Evolutionary conservation across 1,140 invertebrate species (phyloP), one percentile per base, ranked within the genome.

Genomic region (Apis laboriosa): DNA sequence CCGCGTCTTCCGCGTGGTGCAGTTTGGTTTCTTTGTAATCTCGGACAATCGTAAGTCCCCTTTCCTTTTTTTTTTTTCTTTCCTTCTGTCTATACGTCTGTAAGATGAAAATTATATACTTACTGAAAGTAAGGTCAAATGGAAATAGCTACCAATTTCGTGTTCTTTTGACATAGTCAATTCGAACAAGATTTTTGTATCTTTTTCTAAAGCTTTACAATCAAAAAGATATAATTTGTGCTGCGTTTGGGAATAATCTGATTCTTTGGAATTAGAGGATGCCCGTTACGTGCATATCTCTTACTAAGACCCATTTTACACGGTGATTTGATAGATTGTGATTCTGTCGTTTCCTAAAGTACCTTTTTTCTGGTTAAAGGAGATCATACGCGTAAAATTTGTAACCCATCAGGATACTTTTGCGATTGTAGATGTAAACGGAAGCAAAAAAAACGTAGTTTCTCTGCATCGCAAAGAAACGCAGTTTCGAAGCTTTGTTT

Each of bases 1-100:
- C 34, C 55, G 53, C 11, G n/a, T 53, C 9, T 56, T 17, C 53
- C 53, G 72, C 15, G 15, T 19, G 12, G 79, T 80, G 71, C 68
- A 28, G 21, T 80, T 51, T 21, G 53, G 13, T 61, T 61, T 55
- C 24, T 43, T 68, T 43, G 73, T 9, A 0, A 7, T 43, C 28
- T 12, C 15, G 74, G 21, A 73, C 43, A 19, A 77, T 9, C n/a
- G 64, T 77, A 67, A 77, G 80, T 81, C 72, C 80, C 80, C 73
- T 81, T 56, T 13, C 28, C n/a, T 2, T 12, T 13, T 60, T 81
- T 2, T 12, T 13, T 60, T 81, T 67, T 53, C 9, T 2, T 60
- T 61, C 80, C 63, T 12, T 11, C 71, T 81, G 1, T 64, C 2
- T 43, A 0, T 0, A 2, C 9, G 63, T 34, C 63, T 12, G 73